Evolutionary conservation across 2,797 vertebrate genomes (phyloP), one percentile per base, ranked within the genome.

Genomic region (Liparis tanakae): DNA sequence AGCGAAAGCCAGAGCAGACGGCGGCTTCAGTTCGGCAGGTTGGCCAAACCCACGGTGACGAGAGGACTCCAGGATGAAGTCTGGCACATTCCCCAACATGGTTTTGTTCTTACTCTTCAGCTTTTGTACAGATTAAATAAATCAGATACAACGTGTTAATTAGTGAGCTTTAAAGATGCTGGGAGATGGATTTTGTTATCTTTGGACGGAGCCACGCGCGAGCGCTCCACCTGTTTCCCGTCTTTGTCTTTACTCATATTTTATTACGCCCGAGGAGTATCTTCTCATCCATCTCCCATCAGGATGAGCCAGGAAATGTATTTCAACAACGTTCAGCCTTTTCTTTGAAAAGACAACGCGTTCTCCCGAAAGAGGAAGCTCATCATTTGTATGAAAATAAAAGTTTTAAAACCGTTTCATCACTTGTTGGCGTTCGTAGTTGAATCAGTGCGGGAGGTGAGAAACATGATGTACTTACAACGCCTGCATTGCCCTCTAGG

Each of bases 11-110:
- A 51, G 25, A 30, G 33, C 43, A 50, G 22, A 36, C 30, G 17
- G 22, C 25, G 30, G 6, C 59, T 41, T 30, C 13, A 36, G 46
- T 2, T 58, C 22, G 14, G 59, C 22, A 30, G 68, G 44, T 53
- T 70, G 46, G 48, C 37, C 37, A 71, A 44, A 30, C 14, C 46
- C 59, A 44, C 25, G 25, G 30, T 54, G 59, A 71, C 48, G 43
- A 43, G 2, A 41, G 58, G 39, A 37, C 50, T 63, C 9, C 20
- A 22, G 15, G 39, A 53, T 37, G 17, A 12, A 9, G 41, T 37
- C 51, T 46, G 43, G 3, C 51, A 64, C 60, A 25, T 25, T 48
- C 13, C 15, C 54, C 61, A 65, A 41, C 7, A 51, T 37, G 41
- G n/a, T 62, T 13, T 63, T 58, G 2, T 30, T 30, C 25, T 54